phyloP scores from a whole-genome alignment of 1,140 invertebrate genomes.

The Anastatus disparis region DNA sequence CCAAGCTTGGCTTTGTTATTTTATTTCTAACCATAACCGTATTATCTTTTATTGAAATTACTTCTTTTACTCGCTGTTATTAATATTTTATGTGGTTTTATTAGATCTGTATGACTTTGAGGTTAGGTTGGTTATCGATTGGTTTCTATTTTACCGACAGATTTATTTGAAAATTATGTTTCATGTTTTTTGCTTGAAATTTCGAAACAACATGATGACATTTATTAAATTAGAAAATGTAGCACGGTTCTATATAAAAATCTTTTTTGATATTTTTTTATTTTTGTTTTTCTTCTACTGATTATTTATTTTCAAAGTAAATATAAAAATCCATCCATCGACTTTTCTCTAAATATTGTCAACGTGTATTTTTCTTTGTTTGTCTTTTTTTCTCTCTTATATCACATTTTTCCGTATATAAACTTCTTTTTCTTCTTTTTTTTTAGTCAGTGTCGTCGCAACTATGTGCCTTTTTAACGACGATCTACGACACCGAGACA shows the following conservation, averaged over 20 bases:
- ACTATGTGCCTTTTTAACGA: neutral
- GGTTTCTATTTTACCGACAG: neutral
- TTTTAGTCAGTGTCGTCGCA: neutral
- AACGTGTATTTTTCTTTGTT: neutral
- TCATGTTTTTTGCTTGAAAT: no score
- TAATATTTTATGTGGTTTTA: conserved; percentile 5
- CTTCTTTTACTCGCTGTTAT: conserved; percentile 22
- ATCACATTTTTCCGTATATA: neutral
- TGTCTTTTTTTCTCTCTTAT: neutral
- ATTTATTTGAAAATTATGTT: no score
- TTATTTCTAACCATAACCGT: neutral
- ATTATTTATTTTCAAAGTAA: no score
- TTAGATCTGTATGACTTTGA: no score
- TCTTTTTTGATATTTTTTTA: no score
- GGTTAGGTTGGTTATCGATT: neutral
- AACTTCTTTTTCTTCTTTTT: neutral
- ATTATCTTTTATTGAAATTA: conserved; percentile 12
- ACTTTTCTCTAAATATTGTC: no score
- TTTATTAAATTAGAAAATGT: no score
- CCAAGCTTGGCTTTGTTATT: neutral
- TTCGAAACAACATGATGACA: no score
- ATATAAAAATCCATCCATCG: no score
- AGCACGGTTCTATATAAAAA: no score
- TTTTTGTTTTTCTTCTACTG: no score
- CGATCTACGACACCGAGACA: neutral